Conservation (phyloP, 1,140 invertebrate genomes). For the Notospermus geniculatus region DNA sequence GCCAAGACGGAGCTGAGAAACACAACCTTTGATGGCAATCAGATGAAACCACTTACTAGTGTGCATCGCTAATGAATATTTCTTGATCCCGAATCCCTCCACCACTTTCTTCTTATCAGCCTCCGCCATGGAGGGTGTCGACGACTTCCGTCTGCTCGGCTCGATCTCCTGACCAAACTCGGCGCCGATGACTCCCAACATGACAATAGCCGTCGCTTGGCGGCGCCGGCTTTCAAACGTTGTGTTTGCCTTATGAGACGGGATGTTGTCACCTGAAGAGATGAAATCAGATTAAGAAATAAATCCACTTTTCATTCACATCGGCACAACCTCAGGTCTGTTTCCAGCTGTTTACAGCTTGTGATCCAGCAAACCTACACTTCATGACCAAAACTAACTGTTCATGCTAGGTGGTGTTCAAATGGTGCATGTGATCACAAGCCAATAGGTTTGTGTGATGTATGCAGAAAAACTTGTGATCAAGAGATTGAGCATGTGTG, state of each 20-base stretch:
- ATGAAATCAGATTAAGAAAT: not conserved
- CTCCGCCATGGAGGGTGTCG: conserved; percentile 11
- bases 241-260: conserved; percentile 38
- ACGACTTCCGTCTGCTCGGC: conserved; percentile 33
- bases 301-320: too few species aligned
- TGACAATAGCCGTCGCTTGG: conserved; percentile 94
- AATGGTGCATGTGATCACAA: too few species aligned
- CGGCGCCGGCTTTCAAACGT: conserved; percentile 78
- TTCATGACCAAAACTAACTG: too few species aligned
- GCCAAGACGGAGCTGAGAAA: too few species aligned
- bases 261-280: conserved; percentile 32
- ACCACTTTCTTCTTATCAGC: conserved; percentile 60
- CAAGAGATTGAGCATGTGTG: too few species aligned
- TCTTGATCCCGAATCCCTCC: conserved; percentile 86
- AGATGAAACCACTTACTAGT: conserved; percentile 71
- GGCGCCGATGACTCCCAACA: conserved; percentile 94
- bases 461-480: too few species aligned
- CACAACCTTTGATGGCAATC: too few species aligned
- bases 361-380: too few species aligned
- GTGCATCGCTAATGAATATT: conserved; percentile 84
- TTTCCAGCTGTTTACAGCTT: too few species aligned
- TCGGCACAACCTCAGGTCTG: too few species aligned
- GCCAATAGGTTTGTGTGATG: too few species aligned
- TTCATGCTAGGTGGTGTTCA: too few species aligned
- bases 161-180: conserved; percentile 87